Conservation (phyloP, 2,113 vertebrate species). For the Notothenia coriiceps region DNA sequence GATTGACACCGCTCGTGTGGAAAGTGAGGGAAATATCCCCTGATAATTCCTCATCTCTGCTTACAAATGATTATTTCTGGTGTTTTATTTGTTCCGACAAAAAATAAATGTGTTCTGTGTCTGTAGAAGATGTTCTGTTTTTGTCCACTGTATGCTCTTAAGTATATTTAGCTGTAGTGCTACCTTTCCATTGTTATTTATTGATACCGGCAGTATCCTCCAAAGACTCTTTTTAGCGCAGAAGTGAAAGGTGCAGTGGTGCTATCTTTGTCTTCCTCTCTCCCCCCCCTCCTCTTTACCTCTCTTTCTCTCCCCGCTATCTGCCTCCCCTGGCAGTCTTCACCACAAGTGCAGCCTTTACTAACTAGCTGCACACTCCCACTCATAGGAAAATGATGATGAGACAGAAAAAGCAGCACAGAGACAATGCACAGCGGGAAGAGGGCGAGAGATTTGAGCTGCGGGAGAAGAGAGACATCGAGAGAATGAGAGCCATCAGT, state of each 20-base stretch:
- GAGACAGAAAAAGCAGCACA: conserved; percentile 75
- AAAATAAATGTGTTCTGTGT: background rate
- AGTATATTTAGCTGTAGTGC: conserved; percentile 31
- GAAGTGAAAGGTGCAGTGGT: conserved; percentile 66
- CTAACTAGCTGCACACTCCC: conserved; percentile 76
- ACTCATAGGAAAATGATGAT: conserved; percentile 78
- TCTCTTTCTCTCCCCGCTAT: conserved; percentile 20
- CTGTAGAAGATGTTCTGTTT: conserved; percentile 21
- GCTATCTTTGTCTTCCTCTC: conserved; percentile 65
- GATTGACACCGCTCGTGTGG: conserved; percentile 24
- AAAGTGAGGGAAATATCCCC: conserved; percentile 22
- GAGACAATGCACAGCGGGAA: conserved; percentile 61
- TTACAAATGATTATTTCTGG: background rate
- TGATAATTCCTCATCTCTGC: background rate
- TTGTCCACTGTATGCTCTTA: conserved; percentile 34
- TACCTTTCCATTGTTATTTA: conserved; percentile 66
- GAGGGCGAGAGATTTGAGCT: conserved; percentile 26
- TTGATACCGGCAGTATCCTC: conserved; percentile 65
- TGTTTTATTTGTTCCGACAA: background rate
- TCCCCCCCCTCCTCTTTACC: background rate
- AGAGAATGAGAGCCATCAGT: conserved; percentile 70
- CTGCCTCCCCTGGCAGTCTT: conserved; percentile 63
- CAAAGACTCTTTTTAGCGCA: conserved; percentile 67
- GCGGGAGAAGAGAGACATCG: conserved; percentile 43
- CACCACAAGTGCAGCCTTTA: conserved; percentile 60